A percentile compares a stretch with the other conserved stretches of the same genome.
These are phyloP conservation scores for Drosophila melanosoma DNA, from an alignment of 2,888 invertebrate genomes.

Conservation along the genomic window DNA sequence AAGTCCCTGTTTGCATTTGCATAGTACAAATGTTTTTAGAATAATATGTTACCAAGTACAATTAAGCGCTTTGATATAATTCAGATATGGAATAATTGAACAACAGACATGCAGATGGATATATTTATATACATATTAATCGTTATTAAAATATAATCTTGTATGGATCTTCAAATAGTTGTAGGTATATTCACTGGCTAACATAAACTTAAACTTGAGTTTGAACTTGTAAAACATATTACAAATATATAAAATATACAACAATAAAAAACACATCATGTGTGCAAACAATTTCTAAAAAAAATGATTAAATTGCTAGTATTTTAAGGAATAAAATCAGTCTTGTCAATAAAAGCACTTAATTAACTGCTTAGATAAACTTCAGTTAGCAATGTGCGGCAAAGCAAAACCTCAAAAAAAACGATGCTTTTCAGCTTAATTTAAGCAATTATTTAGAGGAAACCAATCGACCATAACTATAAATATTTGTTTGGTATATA, in stretches of 20 bases:
- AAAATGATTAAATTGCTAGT: no score
- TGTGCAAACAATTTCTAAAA: no score
- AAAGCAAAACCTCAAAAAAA: not conserved
- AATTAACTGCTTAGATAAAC: not conserved
- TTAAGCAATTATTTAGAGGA: not conserved
- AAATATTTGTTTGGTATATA: conserved; percentile 8
- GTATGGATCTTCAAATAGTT: no score
- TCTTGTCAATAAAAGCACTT: not conserved
- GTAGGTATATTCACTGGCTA: no score
- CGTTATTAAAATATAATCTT: not conserved
- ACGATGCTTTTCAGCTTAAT: not conserved
- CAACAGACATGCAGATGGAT: not conserved
- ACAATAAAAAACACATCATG: not conserved
- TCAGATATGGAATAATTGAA: not conserved
- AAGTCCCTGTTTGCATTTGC: conserved; percentile 12
- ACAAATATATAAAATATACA: not conserved
- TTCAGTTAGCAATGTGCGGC: not conserved
- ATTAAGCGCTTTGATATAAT: conserved; percentile 1
- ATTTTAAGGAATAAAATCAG: not conserved
- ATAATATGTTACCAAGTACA: not conserved
- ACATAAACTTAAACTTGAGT: not conserved
- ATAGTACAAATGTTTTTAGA: conserved; percentile 16
- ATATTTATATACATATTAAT: not conserved
- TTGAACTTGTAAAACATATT: not conserved
- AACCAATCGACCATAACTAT: conserved; percentile 1